phyloP scores from a whole-genome alignment of 1,140 invertebrate genomes.

The Meloidogyne chitwoodi region DNA sequence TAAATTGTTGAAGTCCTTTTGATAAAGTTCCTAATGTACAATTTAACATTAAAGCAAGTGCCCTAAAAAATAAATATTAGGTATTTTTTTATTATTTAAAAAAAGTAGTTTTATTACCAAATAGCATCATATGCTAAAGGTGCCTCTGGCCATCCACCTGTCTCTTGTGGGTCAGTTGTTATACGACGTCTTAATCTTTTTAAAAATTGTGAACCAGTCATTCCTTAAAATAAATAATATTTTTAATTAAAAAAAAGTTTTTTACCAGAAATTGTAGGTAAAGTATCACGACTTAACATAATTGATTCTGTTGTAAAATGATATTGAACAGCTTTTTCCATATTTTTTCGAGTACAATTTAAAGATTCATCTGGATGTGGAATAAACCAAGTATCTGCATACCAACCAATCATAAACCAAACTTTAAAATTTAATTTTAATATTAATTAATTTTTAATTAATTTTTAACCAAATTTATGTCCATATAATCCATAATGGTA shows the following conservation, averaged over 20 bases:
- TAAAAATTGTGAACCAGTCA: conserved; percentile 56
- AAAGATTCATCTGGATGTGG: conserved; percentile 77
- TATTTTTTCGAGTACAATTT: conserved; percentile 78
- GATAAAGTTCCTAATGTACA: conserved; percentile 74
- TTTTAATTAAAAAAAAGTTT: no score
- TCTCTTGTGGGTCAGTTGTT: conserved; percentile 54
- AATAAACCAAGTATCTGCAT: conserved; percentile 98
- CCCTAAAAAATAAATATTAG: conserved; percentile 34
- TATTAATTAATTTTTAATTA: not conserved
- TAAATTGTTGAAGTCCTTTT: conserved; percentile 78
- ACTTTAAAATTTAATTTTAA: conserved; percentile 61
- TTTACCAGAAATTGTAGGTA: conserved; percentile 43
- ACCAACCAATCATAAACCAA: conserved; percentile 99
- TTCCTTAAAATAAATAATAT: conserved; percentile 9
- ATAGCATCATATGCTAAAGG: conserved; percentile 97
- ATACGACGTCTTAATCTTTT: conserved; percentile 41
- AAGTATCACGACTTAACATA: conserved; percentile 70
- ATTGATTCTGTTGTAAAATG: conserved; percentile 95
- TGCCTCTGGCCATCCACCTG: conserved; percentile 86
- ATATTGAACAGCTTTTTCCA: conserved; percentile 79
- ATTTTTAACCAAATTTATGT: conserved; percentile 75
- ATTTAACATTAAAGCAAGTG: conserved; percentile 74
- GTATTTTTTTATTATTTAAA: not conserved
- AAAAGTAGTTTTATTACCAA: conserved; percentile 69
- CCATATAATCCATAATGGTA: conserved; percentile 91